A percentile compares a stretch with the other conserved stretches of the same genome.
Evolutionary conservation across 2,797 vertebrate species (phyloP).

Genomic region (Clamator glandarius): DNA sequence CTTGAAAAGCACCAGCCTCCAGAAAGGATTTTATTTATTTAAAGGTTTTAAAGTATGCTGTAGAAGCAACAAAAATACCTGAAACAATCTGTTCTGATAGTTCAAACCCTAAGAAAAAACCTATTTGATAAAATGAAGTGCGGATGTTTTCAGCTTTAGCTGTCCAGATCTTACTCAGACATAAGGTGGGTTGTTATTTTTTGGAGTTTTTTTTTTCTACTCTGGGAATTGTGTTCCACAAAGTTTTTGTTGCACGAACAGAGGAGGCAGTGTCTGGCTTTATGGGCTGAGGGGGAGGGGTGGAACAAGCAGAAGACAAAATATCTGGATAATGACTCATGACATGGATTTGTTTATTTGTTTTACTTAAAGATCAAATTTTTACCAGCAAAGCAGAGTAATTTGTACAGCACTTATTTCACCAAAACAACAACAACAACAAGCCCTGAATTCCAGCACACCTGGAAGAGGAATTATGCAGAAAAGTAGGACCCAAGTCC

Average conservation of each 20-base stretch:
- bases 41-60: not conserved
- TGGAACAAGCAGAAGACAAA: not conserved
- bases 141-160: not conserved
- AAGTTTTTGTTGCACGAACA: not conserved
- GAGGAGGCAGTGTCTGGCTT: not conserved
- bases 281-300: not conserved
- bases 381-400: not conserved
- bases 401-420: not conserved
- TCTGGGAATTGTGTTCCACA: not conserved
- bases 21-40: not conserved
- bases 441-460: not conserved
- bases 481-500: not conserved
- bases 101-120: not conserved
- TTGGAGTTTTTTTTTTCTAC: not conserved
- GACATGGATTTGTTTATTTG: not conserved
- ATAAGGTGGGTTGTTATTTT: accelerated
- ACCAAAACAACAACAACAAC: not conserved
- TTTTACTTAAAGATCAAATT: not conserved
- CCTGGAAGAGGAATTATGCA: not conserved
- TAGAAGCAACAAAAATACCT: not conserved
- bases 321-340: not conserved
- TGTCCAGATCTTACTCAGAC: not conserved
- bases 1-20: not conserved
- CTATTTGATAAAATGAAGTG: not conserved
- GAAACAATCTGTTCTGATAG: not conserved